phyloP scores from a whole-genome alignment of 30 jellyfish, hydroid and myxozoan genomes.

The Aurelia sp. region DNA sequence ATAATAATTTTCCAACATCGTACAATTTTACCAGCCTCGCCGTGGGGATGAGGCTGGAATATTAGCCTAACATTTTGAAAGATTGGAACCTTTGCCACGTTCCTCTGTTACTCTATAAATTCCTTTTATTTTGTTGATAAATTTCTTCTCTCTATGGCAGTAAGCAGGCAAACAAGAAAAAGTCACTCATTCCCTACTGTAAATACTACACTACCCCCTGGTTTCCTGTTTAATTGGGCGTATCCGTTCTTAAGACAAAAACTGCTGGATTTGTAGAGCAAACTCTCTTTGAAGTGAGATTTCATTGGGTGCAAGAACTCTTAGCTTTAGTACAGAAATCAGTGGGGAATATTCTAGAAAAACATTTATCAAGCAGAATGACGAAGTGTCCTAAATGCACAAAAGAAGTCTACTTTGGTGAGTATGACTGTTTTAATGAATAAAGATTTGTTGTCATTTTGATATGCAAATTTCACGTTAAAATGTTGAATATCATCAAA shows the following conservation, averaged over 20 bases:
- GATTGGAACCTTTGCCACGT: no score
- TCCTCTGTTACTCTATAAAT: no score
- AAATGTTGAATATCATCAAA: no score
- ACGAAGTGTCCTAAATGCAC: conserved; percentile 75
- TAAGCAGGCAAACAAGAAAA: background rate
- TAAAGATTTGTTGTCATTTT: background rate
- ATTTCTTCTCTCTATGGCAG: no score
- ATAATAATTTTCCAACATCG: no score
- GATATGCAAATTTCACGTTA: no score
- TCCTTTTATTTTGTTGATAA: no score
- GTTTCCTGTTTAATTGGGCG: conserved; percentile 43
- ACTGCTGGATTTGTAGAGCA: conserved; percentile 9
- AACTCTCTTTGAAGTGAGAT: conserved; percentile 8
- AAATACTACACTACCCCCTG: conserved; percentile 11
- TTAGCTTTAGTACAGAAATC: no score
- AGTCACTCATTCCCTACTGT: background rate
- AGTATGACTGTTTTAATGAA: conserved; percentile 3
- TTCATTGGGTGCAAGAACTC: background rate
- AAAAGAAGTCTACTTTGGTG: conserved; percentile 79
- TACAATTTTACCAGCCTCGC: no score
- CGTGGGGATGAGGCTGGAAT: no score
- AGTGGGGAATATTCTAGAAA: background rate
- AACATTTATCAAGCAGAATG: conserved; percentile 29
- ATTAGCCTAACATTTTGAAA: no score
- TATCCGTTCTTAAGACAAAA: conserved; percentile 13